A percentile compares a stretch with the other conserved stretches of the same genome.
Conservation (phyloP, 2,888 invertebrate genomes). For the Venusia cambrica region DNA sequence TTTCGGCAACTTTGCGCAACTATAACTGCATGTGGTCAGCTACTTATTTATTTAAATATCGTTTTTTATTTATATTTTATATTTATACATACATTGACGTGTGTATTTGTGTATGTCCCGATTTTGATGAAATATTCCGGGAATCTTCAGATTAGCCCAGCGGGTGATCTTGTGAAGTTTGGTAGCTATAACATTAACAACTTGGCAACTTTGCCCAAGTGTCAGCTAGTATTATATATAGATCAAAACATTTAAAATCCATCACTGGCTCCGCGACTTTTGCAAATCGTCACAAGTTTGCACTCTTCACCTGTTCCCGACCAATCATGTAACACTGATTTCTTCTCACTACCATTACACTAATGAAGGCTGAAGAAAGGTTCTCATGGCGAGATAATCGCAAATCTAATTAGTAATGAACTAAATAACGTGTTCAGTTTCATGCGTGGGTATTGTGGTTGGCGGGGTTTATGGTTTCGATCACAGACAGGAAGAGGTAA, state of each 20-base stretch:
- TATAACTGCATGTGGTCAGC: too few relatives aligned
- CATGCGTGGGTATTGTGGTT: conserved; percentile 10
- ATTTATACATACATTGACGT: too few relatives aligned
- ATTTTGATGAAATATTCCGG: too few relatives aligned
- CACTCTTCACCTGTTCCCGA: conserved; percentile 22
- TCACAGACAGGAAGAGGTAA: too few relatives aligned
- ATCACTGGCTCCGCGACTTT: conserved; percentile 6
- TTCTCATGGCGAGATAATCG: conserved; percentile 38
- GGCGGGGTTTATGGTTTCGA: neutral
- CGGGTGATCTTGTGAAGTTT: too few relatives aligned
- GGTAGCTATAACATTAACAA: too few relatives aligned
- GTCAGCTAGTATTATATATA: neutral
- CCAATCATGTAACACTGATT: conserved; percentile 27
- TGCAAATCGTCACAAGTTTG: conserved; percentile 21
- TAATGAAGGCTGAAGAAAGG: conserved; percentile 29
- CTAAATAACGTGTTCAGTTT: conserved; percentile 33
- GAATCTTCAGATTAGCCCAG: too few relatives aligned
- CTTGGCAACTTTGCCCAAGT: neutral
- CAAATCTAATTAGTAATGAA: conserved; percentile 37
- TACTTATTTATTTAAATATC: too few relatives aligned
- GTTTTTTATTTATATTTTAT: too few relatives aligned
- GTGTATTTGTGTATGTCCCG: too few relatives aligned
- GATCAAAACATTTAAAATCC: too few relatives aligned
- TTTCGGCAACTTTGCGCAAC: too few relatives aligned
- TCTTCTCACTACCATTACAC: conserved; percentile 29